A percentile compares a stretch with the other conserved stretches of the same genome.
Conservation (phyloP, 2,888 invertebrate genomes). For the Lumbricus terrestris region DNA sequence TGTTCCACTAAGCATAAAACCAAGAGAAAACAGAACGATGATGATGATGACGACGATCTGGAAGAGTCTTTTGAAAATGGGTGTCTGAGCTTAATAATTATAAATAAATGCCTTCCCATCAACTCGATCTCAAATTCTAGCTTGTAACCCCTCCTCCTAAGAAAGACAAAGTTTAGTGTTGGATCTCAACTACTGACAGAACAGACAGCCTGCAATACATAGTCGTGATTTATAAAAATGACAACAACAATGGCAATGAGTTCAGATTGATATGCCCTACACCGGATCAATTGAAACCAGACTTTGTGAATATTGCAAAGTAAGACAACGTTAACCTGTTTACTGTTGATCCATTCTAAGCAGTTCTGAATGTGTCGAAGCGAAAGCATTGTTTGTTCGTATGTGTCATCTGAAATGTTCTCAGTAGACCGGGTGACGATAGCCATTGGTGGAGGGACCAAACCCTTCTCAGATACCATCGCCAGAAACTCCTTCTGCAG, state of each 20-base stretch:
- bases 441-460: conserved; percentile 17
- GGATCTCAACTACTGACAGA: no score
- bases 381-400: conserved; percentile 13
- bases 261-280: not conserved
- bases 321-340: not conserved
- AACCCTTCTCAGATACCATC: conserved; percentile 6
- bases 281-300: not conserved
- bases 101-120: no score
- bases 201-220: no score
- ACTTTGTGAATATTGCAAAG: not conserved
- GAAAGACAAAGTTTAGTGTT: no score
- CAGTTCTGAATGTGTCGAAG: conserved; percentile 17
- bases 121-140: no score
- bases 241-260: not conserved
- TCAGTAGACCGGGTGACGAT: conserved; percentile 4
- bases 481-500: conserved; percentile 72
- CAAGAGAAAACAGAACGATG: no score
- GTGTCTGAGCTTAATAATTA: no score
- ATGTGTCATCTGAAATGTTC: conserved; percentile 14
- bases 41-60: no score
- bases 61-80: no score
- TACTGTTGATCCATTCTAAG: conserved; percentile 15
- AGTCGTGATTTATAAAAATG: no score
- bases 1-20: no score
- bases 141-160: no score